Conservation (phyloP, 2,797 vertebrate genomes). For the Cirrhinus molitorella region DNA sequence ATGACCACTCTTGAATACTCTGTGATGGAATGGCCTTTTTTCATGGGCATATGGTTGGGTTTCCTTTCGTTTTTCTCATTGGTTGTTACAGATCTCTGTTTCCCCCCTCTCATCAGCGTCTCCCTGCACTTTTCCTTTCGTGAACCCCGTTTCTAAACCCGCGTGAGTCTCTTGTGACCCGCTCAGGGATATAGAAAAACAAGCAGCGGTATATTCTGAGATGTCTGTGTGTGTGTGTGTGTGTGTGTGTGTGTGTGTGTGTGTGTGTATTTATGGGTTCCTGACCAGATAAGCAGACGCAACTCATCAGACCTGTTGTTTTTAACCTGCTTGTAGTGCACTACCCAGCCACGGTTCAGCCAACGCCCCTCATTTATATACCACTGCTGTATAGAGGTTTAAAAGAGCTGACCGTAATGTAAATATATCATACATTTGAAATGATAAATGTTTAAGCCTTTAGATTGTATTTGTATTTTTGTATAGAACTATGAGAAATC, state of each 20-base stretch:
- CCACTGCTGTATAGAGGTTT: conserved; percentile 80
- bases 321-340: conserved; percentile 73
- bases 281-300: conserved; percentile 21
- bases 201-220: conserved; percentile 52
- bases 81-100: conserved; percentile 49
- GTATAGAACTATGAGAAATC: conserved; percentile 77
- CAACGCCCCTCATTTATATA: conserved; percentile 66
- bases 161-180: conserved; percentile 72
- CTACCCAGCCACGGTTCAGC: conserved; percentile 65
- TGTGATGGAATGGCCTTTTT: conserved; percentile 31
- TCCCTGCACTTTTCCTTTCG: conserved; percentile 29
- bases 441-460: conserved; percentile 74
- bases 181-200: conserved; percentile 82
- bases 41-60: conserved; percentile 23
- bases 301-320: conserved; percentile 62
- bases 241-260: background rate
- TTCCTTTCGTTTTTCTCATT: conserved; percentile 17
- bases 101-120: conserved; percentile 36
- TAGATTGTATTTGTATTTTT: conserved; percentile 86
- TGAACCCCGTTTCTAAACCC: conserved; percentile 64
- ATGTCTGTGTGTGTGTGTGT: background rate
- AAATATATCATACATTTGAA: conserved; percentile 74
- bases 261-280: background rate
- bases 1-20: background rate
- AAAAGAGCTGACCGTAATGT: conserved; percentile 72